phyloP scores from a whole-genome alignment of 2,113 vertebrate species.

The Hystrix brachyura region DNA sequence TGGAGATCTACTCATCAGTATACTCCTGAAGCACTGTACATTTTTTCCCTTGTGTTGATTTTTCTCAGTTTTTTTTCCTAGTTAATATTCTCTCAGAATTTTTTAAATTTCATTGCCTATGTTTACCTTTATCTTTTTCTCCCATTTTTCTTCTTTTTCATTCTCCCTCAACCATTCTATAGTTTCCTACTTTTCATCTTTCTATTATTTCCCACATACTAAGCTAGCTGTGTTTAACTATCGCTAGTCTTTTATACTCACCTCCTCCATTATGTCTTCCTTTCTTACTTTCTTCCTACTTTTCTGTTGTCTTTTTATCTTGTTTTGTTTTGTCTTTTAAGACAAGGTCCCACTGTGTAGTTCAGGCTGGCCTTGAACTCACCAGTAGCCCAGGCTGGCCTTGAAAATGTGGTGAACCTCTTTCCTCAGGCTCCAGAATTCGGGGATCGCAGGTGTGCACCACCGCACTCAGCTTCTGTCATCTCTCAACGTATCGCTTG shows the following conservation, averaged over 20 bases:
- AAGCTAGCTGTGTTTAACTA: not conserved
- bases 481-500: not conserved
- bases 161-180: not conserved
- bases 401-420: not conserved
- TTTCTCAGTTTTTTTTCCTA: not conserved
- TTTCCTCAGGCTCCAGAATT: not conserved
- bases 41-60: conserved; percentile 22
- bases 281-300: not conserved
- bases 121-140: not conserved
- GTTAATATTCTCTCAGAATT: not conserved
- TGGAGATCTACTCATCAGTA: not conserved
- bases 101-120: not conserved
- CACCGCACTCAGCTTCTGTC: not conserved
- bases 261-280: not conserved
- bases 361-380: not conserved
- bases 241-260: not conserved
- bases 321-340: not conserved
- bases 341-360: not conserved
- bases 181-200: not conserved
- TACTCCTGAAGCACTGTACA: not conserved
- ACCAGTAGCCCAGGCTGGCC: not conserved
- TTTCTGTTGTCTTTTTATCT: not conserved
- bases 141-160: not conserved
- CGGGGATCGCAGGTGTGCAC: not conserved
- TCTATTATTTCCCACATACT: not conserved